These are phyloP conservation scores for Anoplopoma fimbria DNA, from an alignment of 2,113 vertebrate species.

Conservation along the genomic window DNA sequence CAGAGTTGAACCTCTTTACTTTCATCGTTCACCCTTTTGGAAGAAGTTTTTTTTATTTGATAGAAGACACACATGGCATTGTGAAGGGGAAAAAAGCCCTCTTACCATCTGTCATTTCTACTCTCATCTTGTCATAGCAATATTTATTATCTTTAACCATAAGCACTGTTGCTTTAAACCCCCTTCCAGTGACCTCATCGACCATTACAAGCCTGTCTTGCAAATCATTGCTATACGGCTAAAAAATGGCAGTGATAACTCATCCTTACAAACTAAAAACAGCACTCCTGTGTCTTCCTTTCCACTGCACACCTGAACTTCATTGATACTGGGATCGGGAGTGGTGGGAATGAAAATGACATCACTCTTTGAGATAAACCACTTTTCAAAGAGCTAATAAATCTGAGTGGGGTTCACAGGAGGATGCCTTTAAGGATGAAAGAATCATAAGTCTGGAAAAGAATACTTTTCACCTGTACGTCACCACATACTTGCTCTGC, in stretches of 20 bases:
- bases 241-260: conserved; percentile 50
- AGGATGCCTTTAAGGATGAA: conserved; percentile 45
- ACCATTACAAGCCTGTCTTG: conserved; percentile 46
- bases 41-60: conserved; percentile 35
- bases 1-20: conserved; percentile 54
- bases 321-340: conserved; percentile 34
- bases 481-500: conserved; percentile 1
- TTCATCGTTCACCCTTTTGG: conserved; percentile 44
- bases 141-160: conserved; percentile 71
- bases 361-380: conserved; percentile 49
- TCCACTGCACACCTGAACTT: conserved; percentile 58
- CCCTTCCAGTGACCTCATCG: conserved; percentile 63
- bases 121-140: conserved; percentile 60
- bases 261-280: conserved; percentile 52
- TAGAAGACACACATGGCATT: conserved; percentile 64
- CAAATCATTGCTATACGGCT: conserved; percentile 64
- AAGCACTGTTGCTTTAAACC: conserved; percentile 56
- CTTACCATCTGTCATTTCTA: conserved; percentile 60
- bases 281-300: conserved; percentile 36
- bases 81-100: conserved; percentile 33
- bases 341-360: conserved; percentile 42
- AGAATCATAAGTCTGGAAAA: conserved; percentile 15
- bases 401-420: conserved; percentile 33
- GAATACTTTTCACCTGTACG: conserved; percentile 44
- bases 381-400: conserved; percentile 49